Percentiles rank a stretch among this genome's conserved stretches.
These are phyloP conservation scores for Panopea generosa DNA, from an alignment of 2,888 invertebrate genomes.

Conservation along the genomic window DNA sequence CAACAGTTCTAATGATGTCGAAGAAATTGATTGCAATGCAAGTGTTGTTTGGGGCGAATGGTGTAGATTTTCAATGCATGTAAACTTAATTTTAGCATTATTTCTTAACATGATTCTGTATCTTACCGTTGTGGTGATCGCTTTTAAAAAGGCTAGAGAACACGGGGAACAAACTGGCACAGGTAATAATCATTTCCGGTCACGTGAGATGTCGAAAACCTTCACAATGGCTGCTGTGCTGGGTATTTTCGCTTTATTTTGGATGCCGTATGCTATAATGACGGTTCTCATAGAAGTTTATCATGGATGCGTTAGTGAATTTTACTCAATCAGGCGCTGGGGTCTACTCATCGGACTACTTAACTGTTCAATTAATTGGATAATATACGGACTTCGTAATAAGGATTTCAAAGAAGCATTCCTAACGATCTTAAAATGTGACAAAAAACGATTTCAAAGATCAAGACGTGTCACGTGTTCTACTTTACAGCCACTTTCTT, in stretches of 20 bases:
- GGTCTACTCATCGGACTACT: conserved; percentile 20
- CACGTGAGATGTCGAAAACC: conserved; percentile 6
- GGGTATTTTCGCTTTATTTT: conserved; percentile 30
- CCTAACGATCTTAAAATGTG: not conserved
- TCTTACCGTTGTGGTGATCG: conserved; percentile 24
- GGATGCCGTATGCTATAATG: conserved; percentile 30
- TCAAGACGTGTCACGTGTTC: too few relatives aligned
- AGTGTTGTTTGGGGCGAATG: conserved; percentile 24
- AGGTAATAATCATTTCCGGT: conserved; percentile 9
- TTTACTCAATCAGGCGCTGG: too few relatives aligned
- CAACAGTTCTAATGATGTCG: not conserved
- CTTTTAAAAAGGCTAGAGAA: conserved; percentile 22
- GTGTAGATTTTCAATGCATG: conserved; percentile 24
- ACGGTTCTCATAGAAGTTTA: not conserved
- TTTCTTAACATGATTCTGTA: conserved; percentile 16
- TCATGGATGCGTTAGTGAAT: too few relatives aligned
- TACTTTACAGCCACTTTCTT: too few relatives aligned
- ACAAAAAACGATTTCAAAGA: too few relatives aligned
- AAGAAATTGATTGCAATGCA: conserved; percentile 15
- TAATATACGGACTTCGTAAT: conserved; percentile 31
- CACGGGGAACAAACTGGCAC: conserved; percentile 25
- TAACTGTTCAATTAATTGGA: conserved; percentile 33
- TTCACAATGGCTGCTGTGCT: conserved; percentile 32
- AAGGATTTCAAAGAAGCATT: conserved; percentile 36
- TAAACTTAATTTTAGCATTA: conserved; percentile 16